Base-by-base conservation (phyloP, 1,140 invertebrate species). In the Mizuhopecten yessoensis region DNA sequence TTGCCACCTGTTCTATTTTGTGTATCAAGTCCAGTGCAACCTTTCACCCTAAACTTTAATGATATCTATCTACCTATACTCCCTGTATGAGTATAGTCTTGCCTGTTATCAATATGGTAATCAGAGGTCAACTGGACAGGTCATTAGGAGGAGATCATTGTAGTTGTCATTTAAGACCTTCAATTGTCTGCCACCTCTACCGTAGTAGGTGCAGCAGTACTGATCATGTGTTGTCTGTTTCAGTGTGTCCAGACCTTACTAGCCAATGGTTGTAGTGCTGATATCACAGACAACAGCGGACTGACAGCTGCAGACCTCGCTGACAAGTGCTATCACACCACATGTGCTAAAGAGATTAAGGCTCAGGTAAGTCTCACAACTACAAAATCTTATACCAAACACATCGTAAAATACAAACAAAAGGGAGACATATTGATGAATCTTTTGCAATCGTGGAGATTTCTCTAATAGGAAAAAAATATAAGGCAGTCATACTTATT, bases 201-300 rank as follows among this genome's bases (percentile, higher is more conserved):
- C n/a, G n/a, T 29, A 75, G 0, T 75, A 75, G n/a, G 23, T 75
- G 57, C 57, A 75, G 9, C 23, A 45, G 20, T 23, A 23, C 23
- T 57, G 33, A 86, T 9, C 86, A n/a, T 92, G 34, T 88, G 75
- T 87, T 88, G 33, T 90, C 9, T 5, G 90, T 39, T 91, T 96
- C 96, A 98, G 98, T 98, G 98, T 96, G 96, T 98, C 86, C 98
- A 98, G 93, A 97, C 98, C 33, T 95, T 98, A 93, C 97, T 98
- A n/a, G 98, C 98, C 90, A 97, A 98, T 94, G 98, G 97, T 23
- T 98, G 98, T 10, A 97, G 97, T 75, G 97, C 97, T 13, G 97
- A 90, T 89, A 89, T 94, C 91, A 89, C 93, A 88, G 94, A 95
- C 92, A 95, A 95, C 89, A 92, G 94, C 75, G 95, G 93, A 39